Evolutionary conservation across 2,113 vertebrate species (phyloP).

Genomic region (Theropithecus gelada): DNA sequence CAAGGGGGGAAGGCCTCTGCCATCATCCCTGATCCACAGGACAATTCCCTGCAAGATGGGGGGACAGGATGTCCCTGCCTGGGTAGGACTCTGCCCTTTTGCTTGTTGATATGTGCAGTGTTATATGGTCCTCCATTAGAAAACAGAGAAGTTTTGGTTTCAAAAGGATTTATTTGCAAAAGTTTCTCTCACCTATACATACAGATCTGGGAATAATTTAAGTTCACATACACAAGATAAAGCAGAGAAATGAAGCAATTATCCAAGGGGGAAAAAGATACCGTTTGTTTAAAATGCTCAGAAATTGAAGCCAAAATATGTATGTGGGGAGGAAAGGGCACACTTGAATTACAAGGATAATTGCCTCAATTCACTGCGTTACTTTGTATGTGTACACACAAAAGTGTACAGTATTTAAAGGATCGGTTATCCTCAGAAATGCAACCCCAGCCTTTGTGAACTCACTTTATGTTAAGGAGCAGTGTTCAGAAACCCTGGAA

Average conservation of each 20-base stretch:
- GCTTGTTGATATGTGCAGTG: not conserved
- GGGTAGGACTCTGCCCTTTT: not conserved
- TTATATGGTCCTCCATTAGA: not conserved
- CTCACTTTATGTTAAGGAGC: slow-evolving; percentile 37
- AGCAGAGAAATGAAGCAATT: not conserved
- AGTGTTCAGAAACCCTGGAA: slow-evolving; percentile 32
- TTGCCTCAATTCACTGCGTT: slow-evolving; percentile 14
- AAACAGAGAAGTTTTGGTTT: not conserved
- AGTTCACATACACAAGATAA: not conserved
- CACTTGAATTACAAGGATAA: slow-evolving; percentile 43
- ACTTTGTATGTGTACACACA: slow-evolving; percentile 40
- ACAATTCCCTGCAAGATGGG: not conserved
- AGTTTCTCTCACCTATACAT: not conserved
- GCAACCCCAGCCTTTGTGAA: slow-evolving; percentile 38
- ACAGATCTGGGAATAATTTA: not conserved
- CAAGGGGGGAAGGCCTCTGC: not conserved
- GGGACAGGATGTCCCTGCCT: not conserved
- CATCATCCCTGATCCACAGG: not conserved
- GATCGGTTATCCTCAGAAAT: slow-evolving; percentile 34
- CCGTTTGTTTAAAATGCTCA: not conserved
- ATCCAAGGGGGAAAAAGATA: not conserved
- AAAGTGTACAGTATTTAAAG: slow-evolving; percentile 46
- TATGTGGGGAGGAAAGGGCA: not conserved
- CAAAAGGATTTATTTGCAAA: not conserved
- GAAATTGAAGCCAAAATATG: slow-evolving; percentile 29